A percentile compares a stretch with the other conserved stretches of the same genome.
Evolutionary conservation across 1,140 invertebrate species (phyloP).

Genomic region (Polyergus mexicanus): DNA sequence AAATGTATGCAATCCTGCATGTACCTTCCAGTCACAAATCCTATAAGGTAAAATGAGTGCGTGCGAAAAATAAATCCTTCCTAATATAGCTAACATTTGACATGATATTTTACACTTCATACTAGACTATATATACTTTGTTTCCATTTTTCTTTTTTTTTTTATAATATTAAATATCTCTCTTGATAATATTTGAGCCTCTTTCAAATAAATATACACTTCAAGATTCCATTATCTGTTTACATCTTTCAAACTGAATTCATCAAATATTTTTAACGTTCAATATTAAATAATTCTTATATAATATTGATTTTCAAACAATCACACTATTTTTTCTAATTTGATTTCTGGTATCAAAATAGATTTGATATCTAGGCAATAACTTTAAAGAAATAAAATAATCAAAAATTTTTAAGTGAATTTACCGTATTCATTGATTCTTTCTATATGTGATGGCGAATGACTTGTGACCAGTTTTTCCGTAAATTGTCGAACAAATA

Average conservation of each 20-base stretch:
- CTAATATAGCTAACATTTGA: too few relatives aligned
- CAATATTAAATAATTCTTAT: slow-evolving; percentile 5
- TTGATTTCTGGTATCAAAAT: not conserved
- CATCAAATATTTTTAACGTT: slow-evolving; percentile 1
- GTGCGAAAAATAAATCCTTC: not conserved
- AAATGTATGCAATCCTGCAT: not conserved
- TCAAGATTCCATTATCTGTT: not conserved
- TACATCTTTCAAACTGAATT: not conserved
- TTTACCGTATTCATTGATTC: too few relatives aligned
- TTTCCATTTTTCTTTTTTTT: not conserved
- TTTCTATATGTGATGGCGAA: too few relatives aligned
- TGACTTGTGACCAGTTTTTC: too few relatives aligned
- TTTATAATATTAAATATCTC: not conserved
- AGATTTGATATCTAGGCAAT: too few relatives aligned
- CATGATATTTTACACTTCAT: not conserved
- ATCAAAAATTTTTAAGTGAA: too few relatives aligned
- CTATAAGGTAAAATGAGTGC: not conserved
- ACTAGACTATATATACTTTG: not conserved
- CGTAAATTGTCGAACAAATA: too few relatives aligned
- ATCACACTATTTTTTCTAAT: not conserved
- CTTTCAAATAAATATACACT: not conserved
- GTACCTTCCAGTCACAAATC: not conserved
- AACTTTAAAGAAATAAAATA: too few relatives aligned
- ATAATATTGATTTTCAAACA: slow-evolving; percentile 17
- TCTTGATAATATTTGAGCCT: not conserved